A percentile compares a stretch with the other conserved stretches of the same genome.
phyloP scores from a whole-genome alignment of 2,113 vertebrate species.

The Arvicanthis niloticus region DNA sequence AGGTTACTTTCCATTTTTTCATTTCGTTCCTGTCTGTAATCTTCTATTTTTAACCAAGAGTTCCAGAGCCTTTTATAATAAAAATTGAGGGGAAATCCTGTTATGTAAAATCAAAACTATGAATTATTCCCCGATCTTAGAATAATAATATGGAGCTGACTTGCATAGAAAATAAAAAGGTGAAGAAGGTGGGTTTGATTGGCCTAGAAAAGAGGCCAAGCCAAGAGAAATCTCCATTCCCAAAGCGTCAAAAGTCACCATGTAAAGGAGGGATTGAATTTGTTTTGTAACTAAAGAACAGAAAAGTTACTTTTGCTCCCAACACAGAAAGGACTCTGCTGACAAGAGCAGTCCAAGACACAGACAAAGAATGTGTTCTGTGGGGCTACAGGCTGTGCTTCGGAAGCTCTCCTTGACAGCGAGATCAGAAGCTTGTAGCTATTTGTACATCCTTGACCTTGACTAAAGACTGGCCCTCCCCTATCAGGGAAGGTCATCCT shows the following conservation, averaged over 20 bases:
- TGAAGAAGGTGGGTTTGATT: background rate
- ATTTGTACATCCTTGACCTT: background rate
- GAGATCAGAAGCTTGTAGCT: background rate
- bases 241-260: background rate
- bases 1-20: background rate
- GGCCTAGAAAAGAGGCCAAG: background rate
- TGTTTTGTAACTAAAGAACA: background rate
- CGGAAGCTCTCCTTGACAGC: background rate
- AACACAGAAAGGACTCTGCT: background rate
- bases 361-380: background rate
- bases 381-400: background rate
- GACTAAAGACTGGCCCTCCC: background rate
- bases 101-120: background rate
- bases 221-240: background rate
- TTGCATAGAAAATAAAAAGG: background rate
- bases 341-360: background rate
- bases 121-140: background rate
- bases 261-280: background rate
- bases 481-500: background rate
- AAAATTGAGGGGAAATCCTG: background rate
- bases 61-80: slow-evolving; percentile 9
- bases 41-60: slow-evolving; percentile 39
- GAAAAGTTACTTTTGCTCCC: background rate
- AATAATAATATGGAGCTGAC: background rate
- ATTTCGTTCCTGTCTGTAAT: background rate